These are phyloP conservation scores for Nasonia vitripennis DNA, from an alignment of 1,140 invertebrate species.

Conservation along the genomic window DNA sequence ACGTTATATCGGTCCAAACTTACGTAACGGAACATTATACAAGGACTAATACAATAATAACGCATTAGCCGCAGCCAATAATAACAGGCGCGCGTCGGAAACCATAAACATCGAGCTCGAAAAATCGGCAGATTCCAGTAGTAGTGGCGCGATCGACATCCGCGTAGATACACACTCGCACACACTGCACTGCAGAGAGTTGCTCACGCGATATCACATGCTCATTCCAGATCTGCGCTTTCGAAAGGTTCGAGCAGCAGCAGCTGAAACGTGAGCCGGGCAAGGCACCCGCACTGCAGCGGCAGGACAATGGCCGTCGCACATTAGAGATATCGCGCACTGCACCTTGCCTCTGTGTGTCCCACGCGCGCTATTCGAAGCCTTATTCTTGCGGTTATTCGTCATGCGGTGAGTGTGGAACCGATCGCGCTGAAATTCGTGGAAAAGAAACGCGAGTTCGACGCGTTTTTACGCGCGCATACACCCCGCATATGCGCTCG, in stretches of 20 bases:
- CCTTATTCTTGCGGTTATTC: conserved; percentile 11
- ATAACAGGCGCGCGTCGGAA: not conserved
- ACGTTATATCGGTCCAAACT: not conserved
- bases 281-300: not conserved
- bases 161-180: too few species aligned
- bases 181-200: too few species aligned
- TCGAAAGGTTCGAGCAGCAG: not conserved
- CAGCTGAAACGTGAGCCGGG: conserved; percentile 11
- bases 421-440: not conserved
- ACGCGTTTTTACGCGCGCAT: too few species aligned
- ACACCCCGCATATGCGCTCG: not conserved
- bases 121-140: not conserved
- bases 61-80: not conserved
- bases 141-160: not conserved
- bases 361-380: not conserved
- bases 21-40: too few species aligned
- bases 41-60: not conserved
- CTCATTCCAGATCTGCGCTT: conserved; percentile 6
- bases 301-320: conserved; percentile 30
- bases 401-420: not conserved
- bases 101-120: not conserved
- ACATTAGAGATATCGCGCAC: not conserved
- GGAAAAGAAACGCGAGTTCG: not conserved
- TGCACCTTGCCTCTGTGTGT: not conserved
- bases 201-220: not conserved